Conservation (phyloP, 2,797 vertebrate species). For the Taenioides sp. region DNA sequence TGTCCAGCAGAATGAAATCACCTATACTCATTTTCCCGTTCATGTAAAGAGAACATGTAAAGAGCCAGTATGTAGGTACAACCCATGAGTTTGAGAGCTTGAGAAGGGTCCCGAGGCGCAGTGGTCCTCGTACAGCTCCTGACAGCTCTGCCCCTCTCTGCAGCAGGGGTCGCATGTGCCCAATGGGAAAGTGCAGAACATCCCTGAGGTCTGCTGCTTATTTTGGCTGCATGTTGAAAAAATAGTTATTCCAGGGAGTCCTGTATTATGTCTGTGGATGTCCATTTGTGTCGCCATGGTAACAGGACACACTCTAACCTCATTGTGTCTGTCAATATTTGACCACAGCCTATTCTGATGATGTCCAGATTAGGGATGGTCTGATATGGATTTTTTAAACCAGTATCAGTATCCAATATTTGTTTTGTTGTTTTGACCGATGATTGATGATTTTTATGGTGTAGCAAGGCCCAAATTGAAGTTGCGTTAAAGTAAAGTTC, state of each 20-base stretch:
- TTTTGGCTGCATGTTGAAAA: not conserved
- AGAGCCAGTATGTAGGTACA: not conserved
- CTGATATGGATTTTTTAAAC: no score
- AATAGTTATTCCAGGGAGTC: not conserved
- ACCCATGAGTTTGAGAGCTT: not conserved
- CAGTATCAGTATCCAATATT: no score
- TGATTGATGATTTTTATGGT: no score
- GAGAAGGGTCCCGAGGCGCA: not conserved
- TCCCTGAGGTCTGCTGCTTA: not conserved
- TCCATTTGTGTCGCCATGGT: not conserved
- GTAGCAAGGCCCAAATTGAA: no score
- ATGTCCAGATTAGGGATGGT: not conserved
- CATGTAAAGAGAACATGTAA: not conserved
- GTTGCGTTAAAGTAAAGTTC: no score
- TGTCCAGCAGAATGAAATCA: no score
- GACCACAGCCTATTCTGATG: not conserved
- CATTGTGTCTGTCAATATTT: not conserved
- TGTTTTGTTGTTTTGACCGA: no score
- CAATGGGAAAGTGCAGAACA: not conserved
- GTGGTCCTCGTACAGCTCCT: not conserved
- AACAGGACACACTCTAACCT: constrained; percentile 1
- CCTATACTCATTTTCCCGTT: not conserved
- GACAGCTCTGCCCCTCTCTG: not conserved
- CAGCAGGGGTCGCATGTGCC: not conserved
- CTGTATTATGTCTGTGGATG: not conserved